phyloP scores from a whole-genome alignment of 2,888 invertebrate species.

The Aleiodes alternator region DNA sequence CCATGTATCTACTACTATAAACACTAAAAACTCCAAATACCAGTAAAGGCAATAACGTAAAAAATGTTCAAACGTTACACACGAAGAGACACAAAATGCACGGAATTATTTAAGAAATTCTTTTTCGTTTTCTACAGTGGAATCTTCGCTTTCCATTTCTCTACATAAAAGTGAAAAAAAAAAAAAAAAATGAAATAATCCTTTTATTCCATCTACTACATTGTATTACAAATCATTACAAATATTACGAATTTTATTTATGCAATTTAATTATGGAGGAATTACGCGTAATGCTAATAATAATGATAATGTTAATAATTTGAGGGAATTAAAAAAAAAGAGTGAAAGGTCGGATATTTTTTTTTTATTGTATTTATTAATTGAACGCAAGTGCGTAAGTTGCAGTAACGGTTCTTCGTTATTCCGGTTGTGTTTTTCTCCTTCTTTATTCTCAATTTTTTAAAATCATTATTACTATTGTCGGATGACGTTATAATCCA shows the following conservation, averaged over 20 bases:
- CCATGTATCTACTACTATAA: background rate
- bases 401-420: constrained; percentile 21
- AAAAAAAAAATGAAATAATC: background rate
- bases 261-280: background rate
- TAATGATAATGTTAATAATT: no score
- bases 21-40: background rate
- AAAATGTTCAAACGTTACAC: constrained; percentile 48
- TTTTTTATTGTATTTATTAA: background rate
- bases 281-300: background rate
- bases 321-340: background rate
- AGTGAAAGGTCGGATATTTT: constrained; percentile 2
- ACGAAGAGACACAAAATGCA: constrained; percentile 53
- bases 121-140: constrained; percentile 63
- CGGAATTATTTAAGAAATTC: constrained; percentile 64
- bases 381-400: background rate
- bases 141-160: constrained; percentile 61
- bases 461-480: background rate
- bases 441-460: background rate
- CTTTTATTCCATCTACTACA: background rate
- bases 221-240: background rate
- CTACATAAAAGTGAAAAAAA: background rate
- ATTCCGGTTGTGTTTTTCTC: background rate
- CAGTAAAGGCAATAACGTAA: constrained; percentile 1
- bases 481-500: constrained; percentile 8
- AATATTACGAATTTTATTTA: background rate